These are phyloP conservation scores for Tapera naevia DNA, from an alignment of 2,797 vertebrate species.

Conservation along the genomic window DNA sequence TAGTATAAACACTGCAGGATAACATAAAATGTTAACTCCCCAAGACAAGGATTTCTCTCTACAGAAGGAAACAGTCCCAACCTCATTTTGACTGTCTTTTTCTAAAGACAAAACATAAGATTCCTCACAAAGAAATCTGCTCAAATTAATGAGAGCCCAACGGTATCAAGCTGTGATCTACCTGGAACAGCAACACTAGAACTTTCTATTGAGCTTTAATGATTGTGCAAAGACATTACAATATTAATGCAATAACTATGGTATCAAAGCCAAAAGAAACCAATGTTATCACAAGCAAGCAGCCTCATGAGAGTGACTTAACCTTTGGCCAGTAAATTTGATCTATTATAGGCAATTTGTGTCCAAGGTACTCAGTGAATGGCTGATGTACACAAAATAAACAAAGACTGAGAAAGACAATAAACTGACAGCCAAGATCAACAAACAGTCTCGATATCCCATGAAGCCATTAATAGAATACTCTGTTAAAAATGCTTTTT, in stretches of 20 bases:
- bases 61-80: not conserved
- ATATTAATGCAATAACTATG: not conserved
- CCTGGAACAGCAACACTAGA: not conserved
- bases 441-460: not conserved
- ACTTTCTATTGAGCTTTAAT: not conserved
- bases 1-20: not conserved
- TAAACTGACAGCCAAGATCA: conserved; percentile 49
- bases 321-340: conserved; percentile 37
- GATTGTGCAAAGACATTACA: not conserved
- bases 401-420: conserved; percentile 57
- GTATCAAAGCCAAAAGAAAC: conserved; percentile 23
- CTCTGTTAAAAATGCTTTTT: not conserved
- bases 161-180: not conserved
- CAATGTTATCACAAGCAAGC: not conserved
- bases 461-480: not conserved
- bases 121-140: not conserved
- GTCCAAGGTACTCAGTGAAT: conserved; percentile 21
- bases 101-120: not conserved
- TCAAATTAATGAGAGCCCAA: not conserved
- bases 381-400: conserved; percentile 31
- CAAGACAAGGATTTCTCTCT: not conserved
- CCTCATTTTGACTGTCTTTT: not conserved
- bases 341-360: conserved; percentile 21
- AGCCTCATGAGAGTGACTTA: conserved; percentile 11
- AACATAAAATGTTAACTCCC: not conserved